Percentiles rank a stretch among this genome's conserved stretches.
Evolutionary conservation across 2,888 invertebrate species (phyloP).

Genomic region (Caenorhabditis japonica): DNA sequence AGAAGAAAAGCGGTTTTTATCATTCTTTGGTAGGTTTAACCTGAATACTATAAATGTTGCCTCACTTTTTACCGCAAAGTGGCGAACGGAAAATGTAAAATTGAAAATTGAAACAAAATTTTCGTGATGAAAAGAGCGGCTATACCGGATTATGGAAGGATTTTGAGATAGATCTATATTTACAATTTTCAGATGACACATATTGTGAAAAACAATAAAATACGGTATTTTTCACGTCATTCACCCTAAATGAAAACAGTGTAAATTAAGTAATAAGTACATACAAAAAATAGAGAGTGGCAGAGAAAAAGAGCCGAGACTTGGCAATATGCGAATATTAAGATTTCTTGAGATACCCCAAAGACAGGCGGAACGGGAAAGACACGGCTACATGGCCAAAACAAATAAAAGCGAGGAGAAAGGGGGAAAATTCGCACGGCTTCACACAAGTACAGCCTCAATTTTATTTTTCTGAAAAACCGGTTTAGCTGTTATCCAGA

Average conservation of each 20-base stretch:
- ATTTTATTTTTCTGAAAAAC: no score
- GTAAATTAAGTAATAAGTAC: no score
- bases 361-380: no score
- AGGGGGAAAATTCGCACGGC: slow-evolving; percentile 20
- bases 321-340: no score
- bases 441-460: no score
- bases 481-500: no score
- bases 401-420: slow-evolving; percentile 19
- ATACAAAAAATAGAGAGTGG: no score
- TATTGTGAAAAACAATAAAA: neutral
- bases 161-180: slow-evolving; percentile 7
- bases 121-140: slow-evolving; percentile 1
- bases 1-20: slow-evolving; percentile 18
- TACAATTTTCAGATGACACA: slow-evolving; percentile 6
- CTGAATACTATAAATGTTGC: slow-evolving; percentile 6
- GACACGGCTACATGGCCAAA: slow-evolving; percentile 31
- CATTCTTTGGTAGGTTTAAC: neutral
- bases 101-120: neutral
- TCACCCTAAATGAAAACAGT: no score
- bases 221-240: neutral
- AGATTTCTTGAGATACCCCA: no score
- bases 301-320: no score
- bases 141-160: slow-evolving; percentile 27
- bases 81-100: neutral
- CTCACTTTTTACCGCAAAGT: no score